phyloP scores from a whole-genome alignment of 2,888 invertebrate species.

The Nasonia oneida region DNA sequence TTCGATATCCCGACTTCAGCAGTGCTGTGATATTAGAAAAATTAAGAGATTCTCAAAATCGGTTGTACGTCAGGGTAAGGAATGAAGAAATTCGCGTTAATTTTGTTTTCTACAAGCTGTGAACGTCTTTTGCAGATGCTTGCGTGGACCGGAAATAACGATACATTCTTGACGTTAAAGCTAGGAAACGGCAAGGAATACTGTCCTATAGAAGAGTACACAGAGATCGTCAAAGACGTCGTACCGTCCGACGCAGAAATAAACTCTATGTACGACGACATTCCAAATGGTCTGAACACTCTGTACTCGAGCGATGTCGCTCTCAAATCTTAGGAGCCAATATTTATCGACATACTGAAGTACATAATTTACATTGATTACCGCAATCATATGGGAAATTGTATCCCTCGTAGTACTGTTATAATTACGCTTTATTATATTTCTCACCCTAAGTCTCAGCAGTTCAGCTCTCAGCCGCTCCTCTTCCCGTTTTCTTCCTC shows the following conservation, averaged over 20 bases:
- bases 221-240: constrained; percentile 32
- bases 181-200: constrained; percentile 29
- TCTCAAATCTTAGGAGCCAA: too few species aligned
- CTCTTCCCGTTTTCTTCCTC: constrained; percentile 62
- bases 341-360: too few species aligned
- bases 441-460: constrained; percentile 65
- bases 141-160: constrained; percentile 16
- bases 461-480: constrained; percentile 65
- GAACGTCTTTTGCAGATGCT: constrained; percentile 44
- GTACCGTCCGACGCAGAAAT: constrained; percentile 52
- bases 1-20: constrained; percentile 64
- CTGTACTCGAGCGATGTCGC: not conserved
- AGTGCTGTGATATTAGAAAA: constrained; percentile 68
- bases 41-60: constrained; percentile 54
- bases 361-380: too few species aligned
- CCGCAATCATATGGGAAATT: too few species aligned
- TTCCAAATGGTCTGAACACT: not conserved
- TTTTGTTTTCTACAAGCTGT: not conserved
- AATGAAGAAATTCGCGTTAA: not conserved
- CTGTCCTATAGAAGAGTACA: constrained; percentile 50
- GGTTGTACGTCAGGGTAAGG: constrained; percentile 65
- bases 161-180: constrained; percentile 29
- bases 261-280: not conserved
- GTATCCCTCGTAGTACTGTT: too few species aligned
- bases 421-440: not conserved